Evolutionary conservation across 2,888 invertebrate species (phyloP).

Genomic region (Nemotelus pantherinus): DNA sequence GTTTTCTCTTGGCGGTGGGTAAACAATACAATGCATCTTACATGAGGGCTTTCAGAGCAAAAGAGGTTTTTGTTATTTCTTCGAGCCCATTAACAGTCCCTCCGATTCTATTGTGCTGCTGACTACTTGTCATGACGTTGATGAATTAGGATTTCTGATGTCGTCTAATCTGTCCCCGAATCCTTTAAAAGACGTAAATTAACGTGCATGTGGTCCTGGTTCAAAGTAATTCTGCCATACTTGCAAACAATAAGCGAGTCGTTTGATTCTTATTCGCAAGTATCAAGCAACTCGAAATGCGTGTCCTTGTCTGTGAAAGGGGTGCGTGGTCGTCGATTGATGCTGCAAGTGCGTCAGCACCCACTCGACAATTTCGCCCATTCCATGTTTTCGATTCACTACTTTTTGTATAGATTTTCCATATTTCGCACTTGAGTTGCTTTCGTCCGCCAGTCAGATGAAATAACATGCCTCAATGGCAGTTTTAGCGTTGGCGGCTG

Average conservation of each 20-base stretch:
- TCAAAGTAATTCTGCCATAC: slow-evolving; percentile 21
- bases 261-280: background rate
- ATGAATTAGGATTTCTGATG: slow-evolving; percentile 40
- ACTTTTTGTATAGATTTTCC: slow-evolving; percentile 40
- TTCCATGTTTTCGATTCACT: slow-evolving; percentile 5
- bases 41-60: background rate
- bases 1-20: slow-evolving; percentile 16
- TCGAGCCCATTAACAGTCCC: slow-evolving; percentile 25
- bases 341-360: slow-evolving; percentile 28
- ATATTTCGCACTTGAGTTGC: slow-evolving; percentile 43
- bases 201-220: slow-evolving; percentile 35
- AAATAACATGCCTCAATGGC: slow-evolving; percentile 20
- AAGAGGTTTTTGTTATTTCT: background rate
- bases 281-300: slow-evolving; percentile 9
- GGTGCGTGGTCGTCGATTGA: slow-evolving; percentile 8
- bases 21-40: slow-evolving; percentile 22
- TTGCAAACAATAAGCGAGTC: slow-evolving; percentile 23
- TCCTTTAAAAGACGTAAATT: slow-evolving; percentile 27
- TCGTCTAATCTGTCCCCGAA: slow-evolving; percentile 35
- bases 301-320: slow-evolving; percentile 36
- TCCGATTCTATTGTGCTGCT: slow-evolving; percentile 16
- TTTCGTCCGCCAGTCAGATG: slow-evolving; percentile 23
- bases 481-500: background rate
- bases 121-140: slow-evolving; percentile 34
- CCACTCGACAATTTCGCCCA: background rate